phyloP scores from a whole-genome alignment of 2,113 vertebrate species.

The Plecotus auritus region DNA sequence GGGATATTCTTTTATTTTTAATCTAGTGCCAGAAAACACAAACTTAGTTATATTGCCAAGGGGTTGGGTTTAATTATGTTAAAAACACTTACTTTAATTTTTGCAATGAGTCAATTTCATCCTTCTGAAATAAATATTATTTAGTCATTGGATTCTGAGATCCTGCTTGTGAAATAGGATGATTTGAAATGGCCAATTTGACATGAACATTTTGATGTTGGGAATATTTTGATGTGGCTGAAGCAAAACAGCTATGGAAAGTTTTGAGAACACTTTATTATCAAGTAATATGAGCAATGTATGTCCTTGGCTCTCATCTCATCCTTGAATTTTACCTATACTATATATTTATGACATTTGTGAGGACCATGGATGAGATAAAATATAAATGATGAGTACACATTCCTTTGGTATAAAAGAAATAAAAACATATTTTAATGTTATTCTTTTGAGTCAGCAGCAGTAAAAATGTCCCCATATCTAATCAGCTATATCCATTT shows the following conservation, averaged over 20 bases:
- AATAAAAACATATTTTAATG: neutral
- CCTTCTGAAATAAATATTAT: neutral
- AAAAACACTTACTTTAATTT: neutral
- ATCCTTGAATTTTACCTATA: neutral
- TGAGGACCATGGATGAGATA: neutral
- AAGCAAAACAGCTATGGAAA: neutral
- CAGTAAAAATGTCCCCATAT: neutral
- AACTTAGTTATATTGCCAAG: constrained; percentile 1
- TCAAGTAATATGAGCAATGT: neutral
- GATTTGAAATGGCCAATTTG: neutral
- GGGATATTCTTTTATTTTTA: constrained; percentile 46
- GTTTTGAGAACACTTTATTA: neutral
- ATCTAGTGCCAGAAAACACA: constrained; percentile 3
- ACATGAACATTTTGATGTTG: neutral
- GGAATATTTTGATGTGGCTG: neutral
- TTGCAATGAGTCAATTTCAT: neutral
- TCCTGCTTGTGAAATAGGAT: neutral
- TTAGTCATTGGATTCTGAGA: neutral
- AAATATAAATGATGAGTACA: neutral
- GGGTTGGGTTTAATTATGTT: neutral
- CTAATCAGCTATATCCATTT: neutral
- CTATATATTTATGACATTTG: neutral
- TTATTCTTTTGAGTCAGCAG: neutral
- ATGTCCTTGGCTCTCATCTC: neutral
- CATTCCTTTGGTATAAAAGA: neutral